Evolutionary conservation across 2,888 invertebrate species (phyloP).

Genomic region (Drosophila peninsularis): DNA sequence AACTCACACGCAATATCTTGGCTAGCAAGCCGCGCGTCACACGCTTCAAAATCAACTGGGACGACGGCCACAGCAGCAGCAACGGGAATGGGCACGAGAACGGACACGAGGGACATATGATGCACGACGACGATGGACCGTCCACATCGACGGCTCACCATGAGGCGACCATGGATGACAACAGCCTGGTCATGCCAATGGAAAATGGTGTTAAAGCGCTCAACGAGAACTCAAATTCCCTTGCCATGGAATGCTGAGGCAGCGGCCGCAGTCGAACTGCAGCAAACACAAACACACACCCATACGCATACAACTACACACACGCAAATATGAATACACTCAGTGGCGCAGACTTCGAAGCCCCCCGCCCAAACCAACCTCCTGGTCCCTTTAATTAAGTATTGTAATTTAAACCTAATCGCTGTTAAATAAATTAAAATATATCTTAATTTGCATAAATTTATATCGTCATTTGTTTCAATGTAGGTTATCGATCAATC

Average conservation of each 20-base stretch:
- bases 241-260: constrained; percentile 84
- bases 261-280: not conserved
- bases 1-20: constrained; percentile 88
- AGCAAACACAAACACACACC: constrained; percentile 8
- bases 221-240: constrained; percentile 85
- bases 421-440: constrained; percentile 61
- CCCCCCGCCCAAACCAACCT: constrained; percentile 16
- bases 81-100: constrained; percentile 67
- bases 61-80: constrained; percentile 86
- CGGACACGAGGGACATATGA: constrained; percentile 67
- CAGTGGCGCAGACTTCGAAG: constrained; percentile 33
- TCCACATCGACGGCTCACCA: constrained; percentile 68
- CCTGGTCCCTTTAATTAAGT: constrained; percentile 63
- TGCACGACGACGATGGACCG: constrained; percentile 54
- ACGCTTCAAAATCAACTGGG: constrained; percentile 99
- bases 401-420: constrained; percentile 61
- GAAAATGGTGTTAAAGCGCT: constrained; percentile 82
- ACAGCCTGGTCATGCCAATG: constrained; percentile 82
- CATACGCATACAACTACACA: constrained; percentile 1
- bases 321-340: constrained; percentile 14
- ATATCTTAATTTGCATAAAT: not conserved
- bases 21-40: constrained; percentile 97
- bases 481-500: not conserved
- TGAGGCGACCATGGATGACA: constrained; percentile 81
- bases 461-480: not conserved